A percentile compares a stretch with the other conserved stretches of the same genome.
phyloP scores from a whole-genome alignment of 2,113 vertebrate genomes.

The Naja naja region DNA sequence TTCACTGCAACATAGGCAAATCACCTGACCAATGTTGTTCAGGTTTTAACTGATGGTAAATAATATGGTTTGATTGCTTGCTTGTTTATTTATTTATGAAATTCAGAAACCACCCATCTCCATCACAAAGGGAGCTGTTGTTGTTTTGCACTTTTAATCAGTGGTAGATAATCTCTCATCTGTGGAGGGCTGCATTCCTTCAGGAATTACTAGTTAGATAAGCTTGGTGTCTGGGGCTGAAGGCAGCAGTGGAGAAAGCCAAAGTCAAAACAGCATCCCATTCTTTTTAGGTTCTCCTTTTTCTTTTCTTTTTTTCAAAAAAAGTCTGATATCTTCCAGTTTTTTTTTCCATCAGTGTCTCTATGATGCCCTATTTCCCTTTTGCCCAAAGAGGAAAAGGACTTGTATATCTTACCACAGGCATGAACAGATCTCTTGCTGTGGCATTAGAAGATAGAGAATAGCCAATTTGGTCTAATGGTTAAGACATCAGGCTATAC shows the following conservation, averaged over 20 bases:
- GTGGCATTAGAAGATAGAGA: background rate
- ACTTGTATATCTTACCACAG: background rate
- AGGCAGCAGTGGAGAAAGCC: background rate
- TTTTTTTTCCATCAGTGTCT: background rate
- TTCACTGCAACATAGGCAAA: background rate
- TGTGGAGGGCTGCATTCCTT: background rate
- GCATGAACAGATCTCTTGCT: background rate
- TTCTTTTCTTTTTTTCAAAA: background rate
- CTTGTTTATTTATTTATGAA: background rate
- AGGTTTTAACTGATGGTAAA: background rate
- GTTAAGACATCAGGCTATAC: background rate
- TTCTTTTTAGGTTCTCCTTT: background rate
- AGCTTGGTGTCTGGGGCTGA: background rate
- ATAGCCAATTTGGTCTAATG: background rate
- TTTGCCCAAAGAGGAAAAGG: background rate
- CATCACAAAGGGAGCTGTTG: background rate
- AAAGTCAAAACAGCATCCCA: background rate
- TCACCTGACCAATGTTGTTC: background rate
- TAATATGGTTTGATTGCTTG: background rate
- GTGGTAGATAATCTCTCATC: background rate
- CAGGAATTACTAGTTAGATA: background rate
- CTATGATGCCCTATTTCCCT: background rate
- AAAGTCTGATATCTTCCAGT: background rate
- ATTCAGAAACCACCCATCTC: background rate
- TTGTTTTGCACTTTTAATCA: background rate